Percentiles rank a stretch among this genome's conserved stretches.
Conservation (phyloP, 2,888 invertebrate species). For the Neoitamus cyanurus region DNA sequence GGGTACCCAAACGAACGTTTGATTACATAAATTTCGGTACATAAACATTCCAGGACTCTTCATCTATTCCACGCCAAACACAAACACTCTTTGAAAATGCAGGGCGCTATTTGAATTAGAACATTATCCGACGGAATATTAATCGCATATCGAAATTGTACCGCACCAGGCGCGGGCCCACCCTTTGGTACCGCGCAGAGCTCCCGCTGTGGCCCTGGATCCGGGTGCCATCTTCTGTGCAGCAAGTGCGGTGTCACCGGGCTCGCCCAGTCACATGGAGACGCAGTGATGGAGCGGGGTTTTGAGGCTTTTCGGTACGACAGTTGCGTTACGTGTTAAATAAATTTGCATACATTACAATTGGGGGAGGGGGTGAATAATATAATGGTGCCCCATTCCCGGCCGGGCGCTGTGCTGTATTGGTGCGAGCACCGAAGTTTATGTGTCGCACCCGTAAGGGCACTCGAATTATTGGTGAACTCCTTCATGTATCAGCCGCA, state of each 20-base stretch:
- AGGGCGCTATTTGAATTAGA: constrained; percentile 51
- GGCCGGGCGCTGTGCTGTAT: background rate
- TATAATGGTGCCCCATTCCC: background rate
- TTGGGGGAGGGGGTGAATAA: background rate
- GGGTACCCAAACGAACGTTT: constrained; percentile 34
- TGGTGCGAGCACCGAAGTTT: constrained; percentile 2
- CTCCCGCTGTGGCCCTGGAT: background rate
- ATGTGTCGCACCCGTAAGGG: constrained; percentile 15
- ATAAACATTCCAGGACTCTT: constrained; percentile 37
- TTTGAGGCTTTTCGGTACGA: constrained; percentile 50
- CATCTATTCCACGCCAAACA: constrained; percentile 33
- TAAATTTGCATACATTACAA: constrained; percentile 52
- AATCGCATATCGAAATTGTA: constrained; percentile 51
- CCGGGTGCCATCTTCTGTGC: constrained; percentile 11
- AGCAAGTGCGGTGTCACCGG: background rate
- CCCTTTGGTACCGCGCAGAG: background rate
- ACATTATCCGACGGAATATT: constrained; percentile 51
- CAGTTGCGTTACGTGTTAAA: constrained; percentile 50
- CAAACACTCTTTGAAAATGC: constrained; percentile 49
- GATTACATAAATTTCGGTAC: constrained; percentile 42
- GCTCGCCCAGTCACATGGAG: background rate
- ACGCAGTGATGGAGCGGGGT: constrained; percentile 34
- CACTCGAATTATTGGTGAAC: constrained; percentile 22
- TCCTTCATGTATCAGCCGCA: constrained; percentile 37
- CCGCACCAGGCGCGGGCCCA: background rate